Evolutionary conservation across 2,888 invertebrate species (phyloP), one percentile per base, ranked within the genome.

Genomic region (Xylocampa areola): DNA sequence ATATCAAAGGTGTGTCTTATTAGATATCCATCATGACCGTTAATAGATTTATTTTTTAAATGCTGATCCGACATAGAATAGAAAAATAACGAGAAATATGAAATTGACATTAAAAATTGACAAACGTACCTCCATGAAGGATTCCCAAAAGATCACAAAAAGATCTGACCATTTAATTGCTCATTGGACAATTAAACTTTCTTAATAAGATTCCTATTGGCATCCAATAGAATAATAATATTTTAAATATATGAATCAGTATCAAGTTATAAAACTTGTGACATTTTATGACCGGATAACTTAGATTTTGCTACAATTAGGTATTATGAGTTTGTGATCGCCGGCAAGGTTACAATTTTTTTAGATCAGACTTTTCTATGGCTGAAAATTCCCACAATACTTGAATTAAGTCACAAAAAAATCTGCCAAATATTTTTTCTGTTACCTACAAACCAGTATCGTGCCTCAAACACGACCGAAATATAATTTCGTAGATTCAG

Each of bases 401-500:
- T 17, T 21, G 2, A 1, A 6, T 13, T 4, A 5, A 11, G 23
- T 23, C 4, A 23, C 8, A 7, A 6, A 32, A 14, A 14, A 13
- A 5, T 11, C 11, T 2, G 14, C 5, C 1, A 25, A 32, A 32
- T 14, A 14, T 13, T 32, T 32, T 32, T 32, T 14, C 30, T 4
- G 3, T 13, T 8, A 1, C 29, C 27, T n/a, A n/a, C 6, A 17
- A 19, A 11, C 1, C 4, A 11, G 10, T 36, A 32, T 29, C 48
- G 60, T 48, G 48, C 27, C n/a, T 8, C 16, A 11, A n/a, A 45
- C 16, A 45, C 17, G 5, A 32, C 21, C 32, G 13, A 50, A 47
- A 51, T 40, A 45, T 44, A 16, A 29, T 60, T 62, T 50, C 0
- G 27, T 55, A 44, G 68, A 67, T 60, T 68, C 68, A 62, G 21